These are phyloP conservation scores for Phaethornis superciliosus DNA, from an alignment of 2,113 vertebrate species.

Conservation along the genomic window DNA sequence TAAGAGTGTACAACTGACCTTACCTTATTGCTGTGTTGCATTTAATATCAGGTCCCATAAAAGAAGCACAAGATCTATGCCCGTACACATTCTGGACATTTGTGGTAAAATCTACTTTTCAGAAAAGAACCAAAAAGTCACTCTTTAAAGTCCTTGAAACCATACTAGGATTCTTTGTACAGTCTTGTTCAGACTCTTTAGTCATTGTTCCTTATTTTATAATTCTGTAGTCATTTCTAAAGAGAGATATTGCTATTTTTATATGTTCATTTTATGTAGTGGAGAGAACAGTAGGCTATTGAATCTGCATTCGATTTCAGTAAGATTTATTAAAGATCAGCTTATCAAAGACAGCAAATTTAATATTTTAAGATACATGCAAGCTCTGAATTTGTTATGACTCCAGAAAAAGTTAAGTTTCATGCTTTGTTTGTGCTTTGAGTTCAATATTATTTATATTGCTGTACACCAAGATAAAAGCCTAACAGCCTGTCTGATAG, in stretches of 20 bases:
- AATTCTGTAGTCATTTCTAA: not conserved
- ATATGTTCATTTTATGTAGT: not conserved
- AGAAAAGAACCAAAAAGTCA: not conserved
- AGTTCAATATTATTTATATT: not conserved
- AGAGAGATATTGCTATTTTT: not conserved
- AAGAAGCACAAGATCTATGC: not conserved
- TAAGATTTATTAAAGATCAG: not conserved
- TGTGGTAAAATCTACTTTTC: not conserved
- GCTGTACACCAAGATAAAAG: not conserved
- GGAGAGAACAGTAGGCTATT: not conserved
- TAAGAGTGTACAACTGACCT: not conserved
- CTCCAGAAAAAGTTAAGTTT: not conserved
- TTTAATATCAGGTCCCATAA: not conserved
- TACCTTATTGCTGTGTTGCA: not conserved
- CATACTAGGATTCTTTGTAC: not conserved
- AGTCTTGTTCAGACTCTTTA: not conserved
- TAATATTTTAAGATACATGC: not conserved
- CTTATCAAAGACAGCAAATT: not conserved
- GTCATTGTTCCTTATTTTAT: not conserved
- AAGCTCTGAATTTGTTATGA: not conserved
- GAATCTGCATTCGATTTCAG: not conserved
- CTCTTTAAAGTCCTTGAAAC: not conserved
- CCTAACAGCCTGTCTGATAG: not conserved
- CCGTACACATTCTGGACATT: no score
- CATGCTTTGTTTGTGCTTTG: not conserved